Evolutionary conservation across 2,797 vertebrate species (phyloP).

Genomic region (Mormyrus proboscirostris): DNA sequence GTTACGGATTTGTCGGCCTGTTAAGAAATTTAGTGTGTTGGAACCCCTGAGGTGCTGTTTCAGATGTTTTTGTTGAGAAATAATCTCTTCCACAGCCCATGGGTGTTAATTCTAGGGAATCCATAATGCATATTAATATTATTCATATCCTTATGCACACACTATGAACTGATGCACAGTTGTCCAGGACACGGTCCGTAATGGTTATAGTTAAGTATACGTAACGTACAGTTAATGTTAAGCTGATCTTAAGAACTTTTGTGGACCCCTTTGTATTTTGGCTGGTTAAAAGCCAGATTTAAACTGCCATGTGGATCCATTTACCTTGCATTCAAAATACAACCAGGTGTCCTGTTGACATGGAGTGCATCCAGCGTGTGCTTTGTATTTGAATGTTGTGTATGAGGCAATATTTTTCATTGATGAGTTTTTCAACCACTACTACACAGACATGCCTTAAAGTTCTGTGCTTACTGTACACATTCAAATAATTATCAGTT

Average conservation of each 20-base stretch:
- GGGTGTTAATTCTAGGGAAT: neutral
- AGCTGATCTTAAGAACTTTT: neutral
- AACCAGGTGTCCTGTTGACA: neutral
- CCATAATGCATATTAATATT: neutral
- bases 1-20: conserved; percentile 18
- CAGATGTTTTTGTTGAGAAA: conserved; percentile 16
- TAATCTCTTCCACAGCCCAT: conserved; percentile 5
- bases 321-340: neutral
- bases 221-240: neutral
- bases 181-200: neutral
- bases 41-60: conserved; percentile 20
- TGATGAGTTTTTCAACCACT: conserved; percentile 8
- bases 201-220: neutral
- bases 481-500: conserved; percentile 16
- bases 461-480: conserved; percentile 14
- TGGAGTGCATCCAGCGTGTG: neutral
- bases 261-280: neutral
- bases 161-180: neutral
- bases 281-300: neutral
- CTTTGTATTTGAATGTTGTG: conserved; percentile 17
- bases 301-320: neutral
- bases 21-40: conserved; percentile 23
- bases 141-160: conserved; percentile 4
- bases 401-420: conserved; percentile 15
- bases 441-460: conserved; percentile 17